Base-by-base conservation (phyloP, 2,888 invertebrate species). In the Microctonus brassicae region DNA sequence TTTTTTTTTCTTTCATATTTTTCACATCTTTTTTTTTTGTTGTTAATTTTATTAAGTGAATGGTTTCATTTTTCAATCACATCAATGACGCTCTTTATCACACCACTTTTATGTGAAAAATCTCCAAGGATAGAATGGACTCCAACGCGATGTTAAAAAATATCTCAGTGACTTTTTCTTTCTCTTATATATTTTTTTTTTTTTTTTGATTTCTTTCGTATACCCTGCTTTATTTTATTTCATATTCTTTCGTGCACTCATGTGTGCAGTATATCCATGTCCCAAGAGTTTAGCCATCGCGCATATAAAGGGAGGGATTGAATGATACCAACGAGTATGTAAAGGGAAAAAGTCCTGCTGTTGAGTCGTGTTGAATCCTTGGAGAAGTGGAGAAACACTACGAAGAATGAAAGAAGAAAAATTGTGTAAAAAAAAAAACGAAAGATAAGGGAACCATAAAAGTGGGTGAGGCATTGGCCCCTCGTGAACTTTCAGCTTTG, bases 391-490 rank as follows among this genome's bases (percentile, higher is more conserved):
- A 13, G n/a, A 7, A 29, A 5, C 29, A 29, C 29, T n/a, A 39
- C n/a, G 2, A 39, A n/a, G 13, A 68, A 58, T 26, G 29, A 53
- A 26, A 36, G 10, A 17, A 57, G 33, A 60, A 34, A 22, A 39
- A 47, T 29, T 34, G 24, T 17, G 42, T 20, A 36, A n/a, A n/a
- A 67, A 47, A 36, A n/a, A n/a, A 67, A 47, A 29, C 33, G 62
- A 55, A 70, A 67, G 55, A 55, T 34, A 67, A 67, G 60, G 57
- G 57, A 69, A 52, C 70, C 75, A 75, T 80, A 82, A 84, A 84
- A 85, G 80, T 84, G 83, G 84, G 82, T 80, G 84, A 84, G 83
- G 83, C 82, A 80, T 81, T 83, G 83, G 81, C 83, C 83, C 83
- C 81, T 74, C 78, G 76, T 82, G 83, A 84, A 84, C 83, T 84